Percentiles rank a stretch among this genome's conserved stretches.
These are phyloP conservation scores for Carabus problematicus DNA, from an alignment of 2,888 invertebrate genomes.

Conservation along the genomic window DNA sequence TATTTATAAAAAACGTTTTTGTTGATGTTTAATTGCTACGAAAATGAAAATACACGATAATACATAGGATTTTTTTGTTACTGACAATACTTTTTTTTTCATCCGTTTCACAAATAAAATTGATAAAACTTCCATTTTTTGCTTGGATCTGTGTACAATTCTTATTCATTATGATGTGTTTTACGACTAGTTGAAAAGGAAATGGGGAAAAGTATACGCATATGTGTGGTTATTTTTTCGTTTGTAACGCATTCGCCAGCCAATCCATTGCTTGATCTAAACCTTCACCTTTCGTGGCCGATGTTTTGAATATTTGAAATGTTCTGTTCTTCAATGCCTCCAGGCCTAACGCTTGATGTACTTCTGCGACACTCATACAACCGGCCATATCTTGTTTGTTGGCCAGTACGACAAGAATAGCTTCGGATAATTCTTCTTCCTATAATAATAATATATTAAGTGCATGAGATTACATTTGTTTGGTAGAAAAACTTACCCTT, in stretches of 20 bases:
- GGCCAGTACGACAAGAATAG: conserved; percentile 94
- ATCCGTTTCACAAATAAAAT: conserved; percentile 17
- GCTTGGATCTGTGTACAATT: not conserved
- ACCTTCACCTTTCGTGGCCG: conserved; percentile 97
- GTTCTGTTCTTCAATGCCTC: conserved; percentile 95
- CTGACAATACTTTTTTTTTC: not conserved
- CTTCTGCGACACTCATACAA: conserved; percentile 95
- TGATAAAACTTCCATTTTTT: not conserved
- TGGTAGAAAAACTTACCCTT: conserved; percentile 69
- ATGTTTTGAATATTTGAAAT: conserved; percentile 99
- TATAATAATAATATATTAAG: conserved; percentile 55
- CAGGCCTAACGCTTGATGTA: conserved; percentile 94
- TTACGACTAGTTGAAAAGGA: conserved; percentile 42
- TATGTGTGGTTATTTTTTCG: conserved; percentile 74
- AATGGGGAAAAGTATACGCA: conserved; percentile 3
- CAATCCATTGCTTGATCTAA: conserved; percentile 99
- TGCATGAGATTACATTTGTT: not conserved
- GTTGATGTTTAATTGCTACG: no score
- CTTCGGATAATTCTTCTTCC: conserved; percentile 97
- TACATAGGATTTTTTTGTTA: no score
- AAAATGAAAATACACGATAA: no score
- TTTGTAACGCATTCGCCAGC: conserved; percentile 90
- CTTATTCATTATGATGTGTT: conserved; percentile 4
- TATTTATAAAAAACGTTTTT: no score
- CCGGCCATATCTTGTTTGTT: conserved; percentile 99